Evolutionary conservation across 2,113 vertebrate species (phyloP).

Genomic region (Ginglymostoma cirratum): DNA sequence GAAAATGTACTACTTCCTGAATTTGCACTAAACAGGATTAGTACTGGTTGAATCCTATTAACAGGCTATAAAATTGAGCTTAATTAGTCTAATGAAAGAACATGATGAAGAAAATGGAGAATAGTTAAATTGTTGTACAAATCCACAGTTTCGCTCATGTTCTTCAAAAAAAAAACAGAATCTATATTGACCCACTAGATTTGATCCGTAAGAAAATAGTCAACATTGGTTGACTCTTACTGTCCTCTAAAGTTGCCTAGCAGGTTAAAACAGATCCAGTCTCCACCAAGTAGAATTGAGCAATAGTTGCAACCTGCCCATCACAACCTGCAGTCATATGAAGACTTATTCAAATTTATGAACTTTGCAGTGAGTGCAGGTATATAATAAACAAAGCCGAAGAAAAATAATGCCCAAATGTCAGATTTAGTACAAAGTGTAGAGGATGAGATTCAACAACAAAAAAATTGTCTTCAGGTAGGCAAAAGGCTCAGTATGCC

Average conservation of each 20-base stretch:
- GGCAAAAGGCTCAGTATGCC: too few species aligned
- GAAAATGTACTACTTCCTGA: background rate
- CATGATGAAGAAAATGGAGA: background rate
- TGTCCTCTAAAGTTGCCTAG: background rate
- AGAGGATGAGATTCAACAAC: background rate
- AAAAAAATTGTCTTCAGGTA: background rate
- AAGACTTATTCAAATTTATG: background rate
- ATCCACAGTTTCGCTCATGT: background rate
- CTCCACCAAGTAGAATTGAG: background rate
- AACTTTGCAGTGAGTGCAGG: background rate
- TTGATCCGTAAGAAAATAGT: background rate
- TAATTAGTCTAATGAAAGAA: background rate
- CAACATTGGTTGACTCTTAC: background rate
- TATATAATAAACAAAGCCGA: background rate
- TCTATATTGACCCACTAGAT: background rate
- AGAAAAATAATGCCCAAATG: background rate
- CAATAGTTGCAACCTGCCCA: background rate
- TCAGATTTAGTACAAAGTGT: background rate
- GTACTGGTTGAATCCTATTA: background rate
- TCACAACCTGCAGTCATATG: background rate
- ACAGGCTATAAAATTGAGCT: background rate
- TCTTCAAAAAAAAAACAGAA: background rate
- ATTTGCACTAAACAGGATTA: background rate
- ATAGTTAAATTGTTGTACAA: background rate
- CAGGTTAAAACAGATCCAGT: background rate